Evolutionary conservation across 1,140 invertebrate species (phyloP), one percentile per base, ranked within the genome.

Genomic region (Hyles vespertilio): DNA sequence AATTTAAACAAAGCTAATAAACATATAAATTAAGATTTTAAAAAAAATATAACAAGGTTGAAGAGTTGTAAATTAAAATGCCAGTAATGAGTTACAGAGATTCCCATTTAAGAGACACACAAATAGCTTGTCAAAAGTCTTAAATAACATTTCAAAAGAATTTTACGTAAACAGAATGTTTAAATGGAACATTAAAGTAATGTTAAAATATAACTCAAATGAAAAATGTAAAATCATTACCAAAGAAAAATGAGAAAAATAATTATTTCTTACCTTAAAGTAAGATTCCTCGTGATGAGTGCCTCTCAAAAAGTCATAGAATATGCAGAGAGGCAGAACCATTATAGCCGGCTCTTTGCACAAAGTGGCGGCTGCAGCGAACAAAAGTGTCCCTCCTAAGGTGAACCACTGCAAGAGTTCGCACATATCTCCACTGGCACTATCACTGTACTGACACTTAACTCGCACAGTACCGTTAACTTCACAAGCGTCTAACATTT

Each of bases 301-400:
- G 51, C 84, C 89, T 55, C 88, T 89, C 52, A 93, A 77, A 65
- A 91, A 87, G 79, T 93, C 93, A 67, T 97, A 97, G 12, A 96
- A 89, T 58, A 94, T 93, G 87, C 96, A 98, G 33, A 98, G 92
- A n/a, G 94, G 93, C 64, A 98, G 85, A 10, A 97, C 96, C 50
- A 96, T 98, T 59, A 98, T 93, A 12, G 96, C 97, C 10, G 97
- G 97, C 88, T 99, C 98, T 87, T 98, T 98, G 86, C 94, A 95
- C 48, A 97, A 89, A 76, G 96, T 95, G 45, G 95, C 95, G 46
- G 91, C 92, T 3, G 90, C 77, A 2, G 94, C 92, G 60, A 94
- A 90, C 34, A 93, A 53, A 40, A 94, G 73, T 55, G 92, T 72
- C 83, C 92, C 71, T 81, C 77, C 91, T 91, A 93, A 72, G 89